phyloP scores from a whole-genome alignment of 1,140 invertebrate species.

The Ctenoplectra terminalis region DNA sequence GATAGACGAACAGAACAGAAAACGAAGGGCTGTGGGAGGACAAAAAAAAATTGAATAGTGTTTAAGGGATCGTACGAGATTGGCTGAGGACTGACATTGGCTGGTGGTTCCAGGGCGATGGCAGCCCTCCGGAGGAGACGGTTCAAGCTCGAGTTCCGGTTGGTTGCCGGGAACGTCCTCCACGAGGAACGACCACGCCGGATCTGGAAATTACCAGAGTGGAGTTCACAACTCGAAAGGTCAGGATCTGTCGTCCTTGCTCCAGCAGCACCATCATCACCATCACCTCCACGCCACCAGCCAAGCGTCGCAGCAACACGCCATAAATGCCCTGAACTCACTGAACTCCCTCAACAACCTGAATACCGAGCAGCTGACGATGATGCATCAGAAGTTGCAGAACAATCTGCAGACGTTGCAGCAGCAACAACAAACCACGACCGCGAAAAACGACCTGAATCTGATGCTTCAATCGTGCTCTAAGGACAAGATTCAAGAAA shows the following conservation, averaged over 20 bases:
- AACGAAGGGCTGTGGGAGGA: conserved; percentile 68
- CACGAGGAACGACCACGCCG: conserved; percentile 74
- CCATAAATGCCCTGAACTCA: conserved; percentile 62
- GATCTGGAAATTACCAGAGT: conserved; percentile 71
- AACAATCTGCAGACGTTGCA: conserved; percentile 75
- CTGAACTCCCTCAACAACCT: conserved; percentile 71
- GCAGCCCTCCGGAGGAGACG: conserved; percentile 83
- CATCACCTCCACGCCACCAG: conserved; percentile 74
- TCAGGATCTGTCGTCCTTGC: conserved; percentile 71
- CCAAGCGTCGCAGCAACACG: conserved; percentile 70
- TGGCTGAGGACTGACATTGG: conserved; percentile 83
- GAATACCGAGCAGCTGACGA: conserved; percentile 76
- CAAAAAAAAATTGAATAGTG: conserved; percentile 78
- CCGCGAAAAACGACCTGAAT: conserved; percentile 71
- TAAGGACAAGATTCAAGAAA: conserved; percentile 77
- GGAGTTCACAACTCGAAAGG: conserved; percentile 69
- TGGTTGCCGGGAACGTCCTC: conserved; percentile 77
- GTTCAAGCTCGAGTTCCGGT: conserved; percentile 80
- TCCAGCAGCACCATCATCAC: conserved; percentile 72
- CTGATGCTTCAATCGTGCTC: conserved; percentile 79
- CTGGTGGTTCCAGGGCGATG: conserved; percentile 84
- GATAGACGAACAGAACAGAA: conserved; percentile 41
- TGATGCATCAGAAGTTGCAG: conserved; percentile 80
- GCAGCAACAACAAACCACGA: conserved; percentile 53
- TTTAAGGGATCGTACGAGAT: conserved; percentile 81